A percentile compares a stretch with the other conserved stretches of the same genome.
These are phyloP conservation scores for Epinephelus malabaricus DNA, from an alignment of 2,797 vertebrate species.

Conservation along the genomic window DNA sequence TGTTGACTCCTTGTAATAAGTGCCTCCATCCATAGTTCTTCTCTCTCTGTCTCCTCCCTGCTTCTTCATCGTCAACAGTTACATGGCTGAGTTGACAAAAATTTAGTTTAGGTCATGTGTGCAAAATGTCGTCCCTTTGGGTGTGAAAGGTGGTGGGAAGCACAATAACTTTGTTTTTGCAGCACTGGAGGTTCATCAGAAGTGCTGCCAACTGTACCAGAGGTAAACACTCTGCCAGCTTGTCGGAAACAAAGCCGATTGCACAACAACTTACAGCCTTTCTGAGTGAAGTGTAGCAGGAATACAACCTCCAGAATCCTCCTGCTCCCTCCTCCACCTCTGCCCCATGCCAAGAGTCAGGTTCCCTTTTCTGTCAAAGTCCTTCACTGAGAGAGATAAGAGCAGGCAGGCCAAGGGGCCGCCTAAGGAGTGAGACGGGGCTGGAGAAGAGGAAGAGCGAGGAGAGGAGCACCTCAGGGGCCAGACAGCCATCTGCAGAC, in stretches of 20 bases:
- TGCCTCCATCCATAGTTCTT: conserved; percentile 32
- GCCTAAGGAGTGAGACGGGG: conserved; percentile 49
- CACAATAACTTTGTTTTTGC: conserved; percentile 21
- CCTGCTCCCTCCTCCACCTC: conserved; percentile 66
- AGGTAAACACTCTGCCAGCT: conserved; percentile 43
- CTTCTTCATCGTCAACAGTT: conserved; percentile 32
- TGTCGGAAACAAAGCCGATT: conserved; percentile 60
- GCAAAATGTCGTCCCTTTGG: conserved; percentile 3
- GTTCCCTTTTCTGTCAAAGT: conserved; percentile 84
- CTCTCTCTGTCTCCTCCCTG: conserved; percentile 8
- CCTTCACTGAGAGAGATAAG: conserved; percentile 79
- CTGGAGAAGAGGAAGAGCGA: conserved; percentile 55
- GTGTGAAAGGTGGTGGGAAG: conserved; percentile 21
- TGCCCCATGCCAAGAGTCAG: conserved; percentile 77
- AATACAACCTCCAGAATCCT: conserved; percentile 59
- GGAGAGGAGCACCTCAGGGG: conserved; percentile 72
- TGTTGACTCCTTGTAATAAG: conserved; percentile 16
- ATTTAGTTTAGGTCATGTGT: conserved; percentile 26
- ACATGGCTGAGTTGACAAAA: conserved; percentile 36
- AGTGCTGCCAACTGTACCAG: conserved; percentile 19
- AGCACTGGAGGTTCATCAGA: conserved; percentile 14
- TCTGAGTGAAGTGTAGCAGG: conserved; percentile 41
- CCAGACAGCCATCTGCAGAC: conserved; percentile 76
- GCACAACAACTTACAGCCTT: conserved; percentile 58
- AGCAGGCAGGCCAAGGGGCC: conserved; percentile 63